Evolutionary conservation across 2,113 vertebrate species (phyloP), one percentile per base, ranked within the genome.

Genomic region (Sitta europaea): DNA sequence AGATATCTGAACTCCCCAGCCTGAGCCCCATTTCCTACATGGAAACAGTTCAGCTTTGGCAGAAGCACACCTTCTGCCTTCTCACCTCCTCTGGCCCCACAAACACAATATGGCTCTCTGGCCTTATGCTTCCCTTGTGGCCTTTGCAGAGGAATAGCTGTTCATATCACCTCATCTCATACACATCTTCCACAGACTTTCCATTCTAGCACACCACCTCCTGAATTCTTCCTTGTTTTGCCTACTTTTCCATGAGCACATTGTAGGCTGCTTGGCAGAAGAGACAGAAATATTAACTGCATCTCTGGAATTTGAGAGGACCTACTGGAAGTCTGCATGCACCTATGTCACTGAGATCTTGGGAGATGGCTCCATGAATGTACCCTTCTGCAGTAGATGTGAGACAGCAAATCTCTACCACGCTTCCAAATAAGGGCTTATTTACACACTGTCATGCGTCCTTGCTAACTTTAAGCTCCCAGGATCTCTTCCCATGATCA

Each of bases 21-120:
- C 47, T 12, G 7, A 88, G 35, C 17, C 47, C 36, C 12, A 43
- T 18, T 84, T 95, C 36, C 53, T 27, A 14, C 5, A 31, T 15
- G 33, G 66, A 66, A 65, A 54, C 33, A 61, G n/a, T 20, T 76
- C 65, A 75, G 57, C 36, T 91, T 82, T 62, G 70, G 53, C 57
- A 87, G 54, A 61, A 0, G 5, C 0, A 1, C 31, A 47, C 10
- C 25, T 84, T 86, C 67, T 78, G 74, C 73, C 57, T 87, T 92
- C 33, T 36, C 45, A 72, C 12, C 40, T 42, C 23, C 31, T 75
- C 70, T 53, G 58, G 61, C 70, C n/a, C n/a, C 38, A 54, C 14
- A 65, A 62, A 40, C 33, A 70, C 28, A 42, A 36, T 0, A 0
- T 5, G 3, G n/a, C 15, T 88, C 21, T 88, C 33, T 6, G 3